phyloP scores from a whole-genome alignment of 2,797 vertebrate species.

The Pipistrellus nathusii region DNA sequence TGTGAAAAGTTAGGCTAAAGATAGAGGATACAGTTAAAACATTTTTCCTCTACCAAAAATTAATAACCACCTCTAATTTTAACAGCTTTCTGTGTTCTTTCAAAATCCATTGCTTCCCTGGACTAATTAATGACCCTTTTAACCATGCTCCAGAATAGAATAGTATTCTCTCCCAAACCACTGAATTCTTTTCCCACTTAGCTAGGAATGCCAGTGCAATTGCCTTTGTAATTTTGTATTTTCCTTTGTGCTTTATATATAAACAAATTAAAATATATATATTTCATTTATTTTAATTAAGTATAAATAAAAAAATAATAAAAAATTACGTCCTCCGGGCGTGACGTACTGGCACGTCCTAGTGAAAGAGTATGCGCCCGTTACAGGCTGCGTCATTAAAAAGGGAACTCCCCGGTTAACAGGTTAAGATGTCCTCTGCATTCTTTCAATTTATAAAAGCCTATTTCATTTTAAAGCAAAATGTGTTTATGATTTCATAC shows the following conservation, averaged over 20 bases:
- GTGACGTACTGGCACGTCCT: no score
- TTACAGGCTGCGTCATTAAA: no score
- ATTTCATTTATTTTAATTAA: no score
- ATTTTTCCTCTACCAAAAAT: neutral
- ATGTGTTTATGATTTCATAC: neutral
- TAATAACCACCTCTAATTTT: conserved; percentile 36
- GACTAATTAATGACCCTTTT: conserved; percentile 52
- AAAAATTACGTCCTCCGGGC: no score
- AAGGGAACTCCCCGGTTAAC: no score
- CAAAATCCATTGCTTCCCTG: conserved; percentile 1
- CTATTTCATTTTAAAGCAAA: neutral
- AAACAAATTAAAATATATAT: no score
- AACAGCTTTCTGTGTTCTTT: neutral
- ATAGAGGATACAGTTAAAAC: neutral
- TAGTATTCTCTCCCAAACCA: neutral
- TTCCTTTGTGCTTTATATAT: no score
- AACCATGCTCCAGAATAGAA: neutral
- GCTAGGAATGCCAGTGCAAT: neutral
- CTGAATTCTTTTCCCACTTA: neutral
- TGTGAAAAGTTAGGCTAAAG: neutral
- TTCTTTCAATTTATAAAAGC: neutral
- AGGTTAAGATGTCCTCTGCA: neutral
- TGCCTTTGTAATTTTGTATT: neutral
- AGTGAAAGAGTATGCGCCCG: no score
- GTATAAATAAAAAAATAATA: no score